Evolutionary conservation across 2,888 invertebrate species (phyloP), one percentile per base, ranked within the genome.

Genomic region (Epinotia brunnichana): DNA sequence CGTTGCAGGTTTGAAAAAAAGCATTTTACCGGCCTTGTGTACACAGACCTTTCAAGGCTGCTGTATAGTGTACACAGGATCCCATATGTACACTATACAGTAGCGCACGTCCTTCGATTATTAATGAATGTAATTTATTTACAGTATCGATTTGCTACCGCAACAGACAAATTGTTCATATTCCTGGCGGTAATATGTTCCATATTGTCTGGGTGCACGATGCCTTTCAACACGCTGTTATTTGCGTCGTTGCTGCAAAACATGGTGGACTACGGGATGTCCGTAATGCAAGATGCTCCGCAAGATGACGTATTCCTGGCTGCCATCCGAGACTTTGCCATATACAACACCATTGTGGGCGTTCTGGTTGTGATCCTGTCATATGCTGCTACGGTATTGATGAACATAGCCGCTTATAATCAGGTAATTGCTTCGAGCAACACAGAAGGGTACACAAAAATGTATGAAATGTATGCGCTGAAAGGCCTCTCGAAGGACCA

Each of bases 351-450:
- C 0, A 81, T 94, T 3, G 90, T 96, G 54, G 97, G 96, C 61
- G 83, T 89, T 0, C 83, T 93, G 0, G 94, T 96, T 84, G 85
- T 96, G 0, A 62, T 95, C 0, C 86, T 95, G 73, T 95, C 95
- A 69, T 97, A 96, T 80, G 76, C 94, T 5, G 95, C 96, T 0
- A 94, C 96, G 0, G 94, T 95, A 3, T 78, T 95, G 3, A 96
- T 96, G 87, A 97, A 96, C 83, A 95, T 95, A 73, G 94, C 95
- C 0, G 96, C 96, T 0, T 95, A 95, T 81, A 95, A 95, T 79
- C 96, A 96, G 91, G 95, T 95, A 83, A 80, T 74, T 77, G n/a
- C n/a, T n/a, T n/a, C n/a, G n/a, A n/a, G n/a, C n/a, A n/a, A n/a
- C n/a, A n/a, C n/a, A n/a, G n/a, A n/a, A n/a, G n/a, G n/a, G n/a